Conservation (phyloP, 2,797 vertebrate species). For the Crax fasciolata region DNA sequence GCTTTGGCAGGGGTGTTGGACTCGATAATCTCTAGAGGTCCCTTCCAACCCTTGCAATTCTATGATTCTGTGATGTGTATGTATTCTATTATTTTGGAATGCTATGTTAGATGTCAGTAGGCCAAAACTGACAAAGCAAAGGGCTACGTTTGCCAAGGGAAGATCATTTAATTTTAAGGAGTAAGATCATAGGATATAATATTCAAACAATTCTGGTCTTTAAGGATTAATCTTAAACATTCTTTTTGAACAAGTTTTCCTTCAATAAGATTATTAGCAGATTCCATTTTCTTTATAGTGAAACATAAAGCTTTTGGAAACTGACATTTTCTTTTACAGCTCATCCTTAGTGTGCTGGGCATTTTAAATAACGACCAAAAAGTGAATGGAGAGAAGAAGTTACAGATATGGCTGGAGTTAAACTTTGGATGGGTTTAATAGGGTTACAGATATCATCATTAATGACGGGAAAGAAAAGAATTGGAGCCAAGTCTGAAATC, state of each 20-base stretch:
- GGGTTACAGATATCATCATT: neutral
- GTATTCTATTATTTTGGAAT: neutral
- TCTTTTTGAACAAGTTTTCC: neutral
- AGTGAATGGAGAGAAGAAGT: neutral
- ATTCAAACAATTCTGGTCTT: neutral
- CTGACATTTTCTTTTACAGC: neutral
- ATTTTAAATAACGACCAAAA: neutral
- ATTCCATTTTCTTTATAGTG: neutral
- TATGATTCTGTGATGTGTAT: no score
- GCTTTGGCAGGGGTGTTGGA: no score
- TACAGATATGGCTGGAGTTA: neutral
- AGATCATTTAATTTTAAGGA: neutral
- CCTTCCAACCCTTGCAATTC: no score
- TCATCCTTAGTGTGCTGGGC: neutral
- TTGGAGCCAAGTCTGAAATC: neutral
- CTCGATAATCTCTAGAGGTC: no score
- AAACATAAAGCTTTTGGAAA: neutral
- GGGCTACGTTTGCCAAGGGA: neutral
- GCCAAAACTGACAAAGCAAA: neutral
- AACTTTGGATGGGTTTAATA: neutral
- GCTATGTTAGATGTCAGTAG: neutral
- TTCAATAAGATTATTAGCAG: neutral
- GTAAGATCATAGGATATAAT: rapidly evolving
- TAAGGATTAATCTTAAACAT: neutral
- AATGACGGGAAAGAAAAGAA: neutral